phyloP scores from a whole-genome alignment of 1,140 invertebrate species.

The Dinothrombium tinctorium region DNA sequence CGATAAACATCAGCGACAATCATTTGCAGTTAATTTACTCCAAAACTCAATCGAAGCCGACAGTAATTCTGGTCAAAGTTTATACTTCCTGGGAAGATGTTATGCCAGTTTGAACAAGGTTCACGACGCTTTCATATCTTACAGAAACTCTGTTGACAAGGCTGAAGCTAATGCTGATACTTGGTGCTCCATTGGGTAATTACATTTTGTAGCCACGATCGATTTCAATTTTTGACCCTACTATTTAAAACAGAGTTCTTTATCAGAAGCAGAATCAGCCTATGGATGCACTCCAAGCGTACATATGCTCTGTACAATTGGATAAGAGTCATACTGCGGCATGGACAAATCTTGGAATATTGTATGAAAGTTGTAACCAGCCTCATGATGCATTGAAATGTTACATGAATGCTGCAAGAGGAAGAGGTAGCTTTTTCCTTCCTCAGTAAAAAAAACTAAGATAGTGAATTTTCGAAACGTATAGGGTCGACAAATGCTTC shows the following conservation, averaged over 20 bases:
- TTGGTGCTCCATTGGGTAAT: conserved; percentile 94
- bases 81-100: conserved; percentile 76
- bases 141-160: conserved; percentile 96
- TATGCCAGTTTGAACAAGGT: conserved; percentile 77
- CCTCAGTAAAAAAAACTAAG: too few species aligned
- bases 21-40: conserved; percentile 56
- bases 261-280: conserved; percentile 99
- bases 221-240: not conserved
- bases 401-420: conserved; percentile 35
- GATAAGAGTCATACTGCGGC: conserved; percentile 90
- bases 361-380: conserved; percentile 91
- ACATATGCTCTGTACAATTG: conserved; percentile 94
- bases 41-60: conserved; percentile 77
- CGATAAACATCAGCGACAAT: conserved; percentile 47
- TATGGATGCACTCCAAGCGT: conserved; percentile 95
- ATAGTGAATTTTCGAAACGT: not conserved
- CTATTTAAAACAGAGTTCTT: conserved; percentile 42
- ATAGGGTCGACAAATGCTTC: conserved; percentile 32
- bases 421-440: conserved; percentile 13
- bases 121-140: conserved; percentile 94
- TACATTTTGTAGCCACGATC: not conserved
- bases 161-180: conserved; percentile 98
- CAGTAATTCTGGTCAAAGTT: conserved; percentile 70
- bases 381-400: conserved; percentile 89
- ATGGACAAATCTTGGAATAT: conserved; percentile 86